Evolutionary conservation across 2,888 invertebrate species (phyloP).

Genomic region (Minunthozetes semirufus): DNA sequence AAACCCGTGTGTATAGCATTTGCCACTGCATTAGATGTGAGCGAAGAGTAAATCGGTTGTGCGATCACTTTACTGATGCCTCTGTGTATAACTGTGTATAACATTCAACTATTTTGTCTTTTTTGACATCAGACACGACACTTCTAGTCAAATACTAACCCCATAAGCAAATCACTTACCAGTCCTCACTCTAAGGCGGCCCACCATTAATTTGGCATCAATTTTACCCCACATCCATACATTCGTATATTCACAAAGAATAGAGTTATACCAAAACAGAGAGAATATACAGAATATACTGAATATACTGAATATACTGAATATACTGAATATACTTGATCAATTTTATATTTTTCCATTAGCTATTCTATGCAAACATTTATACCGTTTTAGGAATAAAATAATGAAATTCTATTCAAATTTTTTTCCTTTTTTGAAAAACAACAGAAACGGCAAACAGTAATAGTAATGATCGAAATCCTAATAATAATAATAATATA

Average conservation of each 20-base stretch:
- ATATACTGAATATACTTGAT: no score
- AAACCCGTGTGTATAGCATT: slow-evolving; percentile 28
- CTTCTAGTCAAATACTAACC: slow-evolving; percentile 19
- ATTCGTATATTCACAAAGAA: no score
- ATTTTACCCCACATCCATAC: neutral
- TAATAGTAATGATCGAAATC: neutral
- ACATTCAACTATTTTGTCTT: slow-evolving; percentile 30
- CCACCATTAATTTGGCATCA: slow-evolving; percentile 11
- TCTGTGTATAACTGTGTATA: slow-evolving; percentile 14
- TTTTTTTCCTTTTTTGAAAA: slow-evolving; percentile 9
- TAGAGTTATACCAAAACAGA: no score
- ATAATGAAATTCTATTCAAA: no score
- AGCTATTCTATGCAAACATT: neutral
- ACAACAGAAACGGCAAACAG: slow-evolving; percentile 10
- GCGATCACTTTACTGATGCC: slow-evolving; percentile 14
- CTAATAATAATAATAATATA: slow-evolving; percentile 13
- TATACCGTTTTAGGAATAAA: neutral
- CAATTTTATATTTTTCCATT: neutral
- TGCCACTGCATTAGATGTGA: neutral
- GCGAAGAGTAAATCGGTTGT: slow-evolving; percentile 8
- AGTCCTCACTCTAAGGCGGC: neutral
- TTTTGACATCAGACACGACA: slow-evolving; percentile 29
- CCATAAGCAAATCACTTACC: slow-evolving; percentile 29
- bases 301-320: no score
- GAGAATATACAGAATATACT: no score